A percentile compares a stretch with the other conserved stretches of the same genome.
Evolutionary conservation across 2,113 vertebrate species (phyloP).

Genomic region (Pyrgilauda ruficollis): DNA sequence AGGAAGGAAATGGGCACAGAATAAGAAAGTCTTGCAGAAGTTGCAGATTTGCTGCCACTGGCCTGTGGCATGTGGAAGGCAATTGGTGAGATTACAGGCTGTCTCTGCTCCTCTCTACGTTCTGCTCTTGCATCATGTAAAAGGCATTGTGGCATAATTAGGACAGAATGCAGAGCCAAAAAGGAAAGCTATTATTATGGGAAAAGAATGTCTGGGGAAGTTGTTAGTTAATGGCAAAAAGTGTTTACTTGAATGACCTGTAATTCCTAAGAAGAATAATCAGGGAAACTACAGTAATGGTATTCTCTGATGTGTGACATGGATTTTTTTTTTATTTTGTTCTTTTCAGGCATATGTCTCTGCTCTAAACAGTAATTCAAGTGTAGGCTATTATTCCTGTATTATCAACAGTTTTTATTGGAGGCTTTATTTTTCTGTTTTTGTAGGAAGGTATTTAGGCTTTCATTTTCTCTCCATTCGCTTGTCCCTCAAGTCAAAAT

Average conservation of each 20-base stretch:
- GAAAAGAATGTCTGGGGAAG: background rate
- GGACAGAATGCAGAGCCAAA: background rate
- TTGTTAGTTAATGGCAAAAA: background rate
- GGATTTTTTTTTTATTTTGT: background rate
- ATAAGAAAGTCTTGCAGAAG: background rate
- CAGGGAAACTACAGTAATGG: background rate
- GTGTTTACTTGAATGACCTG: background rate
- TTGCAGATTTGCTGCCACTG: background rate
- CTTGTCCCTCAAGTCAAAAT: background rate
- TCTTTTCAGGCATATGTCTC: background rate
- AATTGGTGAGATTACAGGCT: slow-evolving; percentile 13
- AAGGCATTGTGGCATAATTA: background rate
- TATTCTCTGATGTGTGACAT: background rate
- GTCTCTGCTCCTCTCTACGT: background rate
- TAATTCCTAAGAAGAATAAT: background rate
- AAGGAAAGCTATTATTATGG: background rate
- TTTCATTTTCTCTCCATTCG: background rate
- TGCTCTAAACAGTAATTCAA: background rate
- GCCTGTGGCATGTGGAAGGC: background rate
- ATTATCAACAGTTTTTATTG: background rate
- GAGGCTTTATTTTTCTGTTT: background rate
- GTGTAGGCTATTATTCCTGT: background rate
- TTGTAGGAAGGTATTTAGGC: background rate
- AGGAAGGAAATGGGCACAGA: background rate
- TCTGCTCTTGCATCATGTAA: background rate